Percentiles rank a stretch among this genome's conserved stretches.
Evolutionary conservation across 2,113 vertebrate species (phyloP).

Genomic region (Verasper variegatus): DNA sequence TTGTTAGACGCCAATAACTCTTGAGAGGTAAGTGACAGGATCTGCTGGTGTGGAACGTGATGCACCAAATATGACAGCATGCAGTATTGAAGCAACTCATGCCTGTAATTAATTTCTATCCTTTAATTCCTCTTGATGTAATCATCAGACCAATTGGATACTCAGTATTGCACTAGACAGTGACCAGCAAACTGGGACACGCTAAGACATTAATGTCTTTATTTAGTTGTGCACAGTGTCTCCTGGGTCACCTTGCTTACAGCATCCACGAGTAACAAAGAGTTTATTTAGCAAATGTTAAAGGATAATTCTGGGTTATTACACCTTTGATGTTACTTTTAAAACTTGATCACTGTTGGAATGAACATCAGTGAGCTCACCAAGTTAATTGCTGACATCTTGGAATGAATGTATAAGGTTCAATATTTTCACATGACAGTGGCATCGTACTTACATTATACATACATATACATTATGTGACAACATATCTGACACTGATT

Average conservation of each 20-base stretch:
- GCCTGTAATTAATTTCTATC: constrained; percentile 88
- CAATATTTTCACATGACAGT: too few relatives aligned
- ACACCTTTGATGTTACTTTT: background rate
- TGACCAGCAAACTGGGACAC: constrained; percentile 59
- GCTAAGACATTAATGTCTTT: too few relatives aligned
- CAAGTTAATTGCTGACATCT: too few relatives aligned
- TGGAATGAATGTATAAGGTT: too few relatives aligned
- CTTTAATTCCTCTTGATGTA: constrained; percentile 83
- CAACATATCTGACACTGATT: too few relatives aligned
- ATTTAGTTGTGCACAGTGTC: background rate
- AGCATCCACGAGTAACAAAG: too few relatives aligned
- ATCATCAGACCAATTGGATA: constrained; percentile 76
- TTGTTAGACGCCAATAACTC: constrained; percentile 77
- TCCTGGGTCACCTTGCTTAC: constrained; percentile 1
- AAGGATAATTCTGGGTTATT: background rate
- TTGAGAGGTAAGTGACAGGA: constrained; percentile 81
- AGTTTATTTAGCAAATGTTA: background rate
- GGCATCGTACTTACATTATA: too few relatives aligned
- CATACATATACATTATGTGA: too few relatives aligned
- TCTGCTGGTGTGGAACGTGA: constrained; percentile 79
- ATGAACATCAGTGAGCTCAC: background rate
- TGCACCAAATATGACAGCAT: constrained; percentile 78
- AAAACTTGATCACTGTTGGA: background rate
- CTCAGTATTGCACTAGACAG: constrained; percentile 59
- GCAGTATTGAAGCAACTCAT: constrained; percentile 81